A percentile compares a stretch with the other conserved stretches of the same genome.
phyloP scores from a whole-genome alignment of 2,888 invertebrate genomes.

The Dryococelus australis region DNA sequence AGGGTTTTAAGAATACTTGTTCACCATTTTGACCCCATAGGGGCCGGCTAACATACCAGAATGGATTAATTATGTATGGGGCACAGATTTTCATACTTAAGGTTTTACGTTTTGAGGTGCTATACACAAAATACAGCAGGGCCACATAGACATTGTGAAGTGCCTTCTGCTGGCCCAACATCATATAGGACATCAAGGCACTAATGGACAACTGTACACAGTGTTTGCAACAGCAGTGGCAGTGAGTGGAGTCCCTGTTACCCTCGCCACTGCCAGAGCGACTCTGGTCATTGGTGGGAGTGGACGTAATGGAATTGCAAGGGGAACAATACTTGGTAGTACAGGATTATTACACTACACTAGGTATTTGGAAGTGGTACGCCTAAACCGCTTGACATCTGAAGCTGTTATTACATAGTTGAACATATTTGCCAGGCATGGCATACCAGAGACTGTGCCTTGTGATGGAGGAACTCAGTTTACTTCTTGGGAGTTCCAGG shows the following conservation, averaged over 20 bases:
- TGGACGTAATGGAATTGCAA: neutral
- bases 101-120: neutral
- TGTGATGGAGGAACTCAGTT: neutral
- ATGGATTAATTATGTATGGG: neutral
- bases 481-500: neutral
- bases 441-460: neutral
- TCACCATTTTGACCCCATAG: neutral
- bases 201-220: neutral
- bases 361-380: neutral
- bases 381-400: neutral
- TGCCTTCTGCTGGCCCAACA: neutral
- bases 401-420: neutral
- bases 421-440: neutral
- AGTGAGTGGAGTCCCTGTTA: neutral
- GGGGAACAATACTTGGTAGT: neutral
- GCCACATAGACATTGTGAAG: neutral
- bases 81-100: neutral
- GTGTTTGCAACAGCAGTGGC: neutral
- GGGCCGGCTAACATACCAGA: neutral
- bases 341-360: neutral
- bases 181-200: neutral
- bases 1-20: neutral
- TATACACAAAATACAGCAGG: neutral
- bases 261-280: neutral
- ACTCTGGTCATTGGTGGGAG: neutral